These are phyloP conservation scores for Melanostoma scalare DNA, from an alignment of 2,888 invertebrate species.

Conservation along the genomic window DNA sequence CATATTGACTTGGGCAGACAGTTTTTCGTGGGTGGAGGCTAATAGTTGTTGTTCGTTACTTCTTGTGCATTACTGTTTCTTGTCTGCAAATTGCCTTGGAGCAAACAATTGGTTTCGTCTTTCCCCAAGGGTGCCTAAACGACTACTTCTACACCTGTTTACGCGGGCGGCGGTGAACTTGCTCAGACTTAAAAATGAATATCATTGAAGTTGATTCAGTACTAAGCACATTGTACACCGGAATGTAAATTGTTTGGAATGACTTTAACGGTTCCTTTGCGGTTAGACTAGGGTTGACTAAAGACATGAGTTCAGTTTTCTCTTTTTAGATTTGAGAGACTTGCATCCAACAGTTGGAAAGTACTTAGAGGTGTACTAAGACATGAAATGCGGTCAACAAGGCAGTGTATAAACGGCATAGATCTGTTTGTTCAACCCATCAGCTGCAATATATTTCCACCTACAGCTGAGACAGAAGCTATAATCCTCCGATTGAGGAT, in stretches of 20 bases:
- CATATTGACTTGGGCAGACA: constrained; percentile 42
- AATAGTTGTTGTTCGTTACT: constrained; percentile 12
- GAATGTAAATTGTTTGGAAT: constrained; percentile 12
- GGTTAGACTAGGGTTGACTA: too few species aligned
- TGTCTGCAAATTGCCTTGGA: constrained; percentile 43
- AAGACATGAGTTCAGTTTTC: too few species aligned
- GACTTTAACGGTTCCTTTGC: not conserved
- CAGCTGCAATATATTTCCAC: too few species aligned
- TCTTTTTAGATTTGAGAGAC: not conserved
- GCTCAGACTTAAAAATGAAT: not conserved
- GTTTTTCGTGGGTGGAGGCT: not conserved
- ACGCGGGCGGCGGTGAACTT: constrained; percentile 7
- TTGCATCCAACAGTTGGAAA: constrained; percentile 1
- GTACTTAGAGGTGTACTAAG: too few species aligned
- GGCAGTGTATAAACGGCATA: too few species aligned
- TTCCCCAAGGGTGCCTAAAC: constrained; percentile 13
- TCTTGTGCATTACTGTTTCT: constrained; percentile 24
- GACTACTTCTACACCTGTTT: constrained; percentile 39
- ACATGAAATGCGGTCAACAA: too few species aligned
- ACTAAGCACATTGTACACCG: too few species aligned
- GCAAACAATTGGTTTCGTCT: constrained; percentile 15
- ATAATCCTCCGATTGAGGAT: not conserved
- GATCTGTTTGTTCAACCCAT: too few species aligned
- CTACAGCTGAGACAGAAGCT: not conserved
- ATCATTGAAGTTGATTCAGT: too few species aligned